Base-by-base conservation (phyloP, 2,797 vertebrate genomes). In the Syngnathus rostellatus region DNA sequence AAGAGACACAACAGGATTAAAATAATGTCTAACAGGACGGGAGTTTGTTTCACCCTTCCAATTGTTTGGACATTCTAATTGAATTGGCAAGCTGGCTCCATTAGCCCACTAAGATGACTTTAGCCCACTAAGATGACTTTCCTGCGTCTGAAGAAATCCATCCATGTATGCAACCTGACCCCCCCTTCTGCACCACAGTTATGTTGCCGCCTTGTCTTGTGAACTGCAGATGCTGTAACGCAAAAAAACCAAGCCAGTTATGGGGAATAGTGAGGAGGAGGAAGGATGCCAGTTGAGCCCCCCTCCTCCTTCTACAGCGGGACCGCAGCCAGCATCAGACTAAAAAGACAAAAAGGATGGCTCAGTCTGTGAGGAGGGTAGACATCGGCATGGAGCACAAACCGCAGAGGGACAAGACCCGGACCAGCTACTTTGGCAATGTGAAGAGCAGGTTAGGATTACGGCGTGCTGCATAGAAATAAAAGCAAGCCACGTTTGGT, bases 371-470 rank as follows among this genome's bases (percentile, higher is more conserved):
- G 68, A 87, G 77, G 67, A 84, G 79, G 59, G 68, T 71, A 0
- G 71, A 72, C 37, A 76, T 69, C 55, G 61, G 78, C 70, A 85
- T 85, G 87, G 88, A 92, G 53, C 80, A 77, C 8, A 83, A 82
- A 69, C 66, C 77, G n/a, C 81, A 78, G 66, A 81, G 76, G 73
- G 85, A 89, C 62, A 90, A 86, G 64, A 77, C 73, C 72, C 87
- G 88, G 71, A 75, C 76, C 46, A 78, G 89, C 78, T 92, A 92
- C 85, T 92, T 92, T 76, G 89, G 89, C 75, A 91, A 89, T 21
- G 89, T 90, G 64, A 91, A 91, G 80, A 87, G 75, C 80, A 93
- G 91, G 92, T 91, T 68, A 81, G 80, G 41, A 45, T 62, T 43
- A 14, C 21, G 2, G 37, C 37, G 16, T 59, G 17, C 57, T 5